Percentiles rank a stretch among this genome's conserved stretches.
Evolutionary conservation across 2,113 vertebrate species (phyloP).

Genomic region (Ivindomyrus marchei): DNA sequence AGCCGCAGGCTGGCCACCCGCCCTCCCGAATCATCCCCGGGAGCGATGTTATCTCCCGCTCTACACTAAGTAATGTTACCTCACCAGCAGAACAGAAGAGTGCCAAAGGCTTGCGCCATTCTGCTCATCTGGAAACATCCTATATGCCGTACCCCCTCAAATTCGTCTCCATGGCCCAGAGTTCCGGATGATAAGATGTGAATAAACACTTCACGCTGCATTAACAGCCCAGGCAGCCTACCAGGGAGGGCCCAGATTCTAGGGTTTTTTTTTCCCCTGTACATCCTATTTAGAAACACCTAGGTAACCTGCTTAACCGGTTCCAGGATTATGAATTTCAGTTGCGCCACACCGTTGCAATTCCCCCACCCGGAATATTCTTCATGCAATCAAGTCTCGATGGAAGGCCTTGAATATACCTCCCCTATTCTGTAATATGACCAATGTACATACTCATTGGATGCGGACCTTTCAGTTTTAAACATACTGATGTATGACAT

Average conservation of each 20-base stretch:
- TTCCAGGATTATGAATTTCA: not conserved
- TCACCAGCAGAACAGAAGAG: not conserved
- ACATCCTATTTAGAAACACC: not conserved
- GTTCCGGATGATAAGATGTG: not conserved
- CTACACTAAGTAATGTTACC: not conserved
- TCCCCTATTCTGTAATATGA: not conserved
- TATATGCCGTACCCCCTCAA: not conserved
- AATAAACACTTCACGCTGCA: not conserved
- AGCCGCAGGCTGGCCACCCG: not conserved
- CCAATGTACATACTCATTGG: not conserved
- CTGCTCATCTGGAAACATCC: not conserved
- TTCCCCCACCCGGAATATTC: not conserved
- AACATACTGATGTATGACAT: not conserved
- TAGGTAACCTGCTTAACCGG: conserved; percentile 1
- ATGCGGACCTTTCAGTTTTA: not conserved
- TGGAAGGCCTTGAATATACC: not conserved
- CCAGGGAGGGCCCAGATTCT: not conserved
- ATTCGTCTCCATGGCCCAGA: not conserved
- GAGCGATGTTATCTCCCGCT: not conserved
- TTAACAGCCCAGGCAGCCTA: not conserved
- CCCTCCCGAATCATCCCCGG: not conserved
- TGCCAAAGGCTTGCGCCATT: not conserved
- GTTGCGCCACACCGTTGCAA: not conserved
- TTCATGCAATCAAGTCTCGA: not conserved
- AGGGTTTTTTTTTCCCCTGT: not conserved